Conservation (phyloP, 1,140 invertebrate genomes). For the Paraescarpia echinospica region DNA sequence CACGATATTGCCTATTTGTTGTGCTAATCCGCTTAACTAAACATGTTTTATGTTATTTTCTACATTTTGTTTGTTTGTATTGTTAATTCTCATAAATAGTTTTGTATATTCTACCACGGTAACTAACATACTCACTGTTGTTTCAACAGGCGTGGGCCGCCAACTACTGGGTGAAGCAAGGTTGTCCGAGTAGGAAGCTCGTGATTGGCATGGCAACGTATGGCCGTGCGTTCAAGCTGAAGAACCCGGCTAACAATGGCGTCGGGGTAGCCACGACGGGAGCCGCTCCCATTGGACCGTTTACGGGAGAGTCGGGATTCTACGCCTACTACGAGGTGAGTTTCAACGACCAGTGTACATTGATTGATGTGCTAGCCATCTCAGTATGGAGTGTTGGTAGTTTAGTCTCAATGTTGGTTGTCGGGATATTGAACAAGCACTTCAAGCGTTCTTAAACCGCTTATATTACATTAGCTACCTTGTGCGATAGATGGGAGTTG, state of each 20-base stretch:
- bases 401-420: no score
- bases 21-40: no score
- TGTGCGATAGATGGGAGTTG: no score
- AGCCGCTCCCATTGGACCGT: slow-evolving; percentile 77
- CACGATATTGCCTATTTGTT: no score
- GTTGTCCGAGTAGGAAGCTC: slow-evolving; percentile 78
- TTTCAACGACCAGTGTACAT: background rate
- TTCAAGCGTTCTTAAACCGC: no score
- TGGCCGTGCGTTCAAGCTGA: slow-evolving; percentile 80
- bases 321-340: slow-evolving; percentile 84
- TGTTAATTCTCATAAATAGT: no score
- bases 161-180: slow-evolving; percentile 71
- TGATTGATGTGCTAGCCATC: background rate
- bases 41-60: no score
- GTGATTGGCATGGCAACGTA: slow-evolving; percentile 86
- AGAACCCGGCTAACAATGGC: slow-evolving; percentile 73
- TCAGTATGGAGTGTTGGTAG: no score
- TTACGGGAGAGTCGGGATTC: slow-evolving; percentile 86
- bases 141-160: slow-evolving; percentile 40
- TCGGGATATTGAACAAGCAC: no score
- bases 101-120: no score
- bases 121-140: background rate
- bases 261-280: slow-evolving; percentile 77
- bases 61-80: no score
- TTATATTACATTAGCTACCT: no score